These are phyloP conservation scores for Coenobita brevimanus DNA, from an alignment of 1,140 invertebrate genomes.

Conservation along the genomic window DNA sequence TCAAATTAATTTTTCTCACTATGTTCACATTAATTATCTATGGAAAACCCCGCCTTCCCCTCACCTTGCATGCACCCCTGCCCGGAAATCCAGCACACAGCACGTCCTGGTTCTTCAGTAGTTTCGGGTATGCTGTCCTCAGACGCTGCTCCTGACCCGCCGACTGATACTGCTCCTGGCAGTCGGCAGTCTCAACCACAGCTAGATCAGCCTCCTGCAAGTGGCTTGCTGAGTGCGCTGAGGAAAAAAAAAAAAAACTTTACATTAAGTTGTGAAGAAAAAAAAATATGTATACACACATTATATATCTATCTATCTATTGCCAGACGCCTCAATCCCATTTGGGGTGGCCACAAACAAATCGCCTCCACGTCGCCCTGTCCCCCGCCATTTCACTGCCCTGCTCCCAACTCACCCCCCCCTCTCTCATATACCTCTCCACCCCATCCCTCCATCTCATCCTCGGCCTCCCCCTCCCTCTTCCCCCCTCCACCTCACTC, in stretches of 20 bases:
- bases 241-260: not conserved
- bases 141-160: not conserved
- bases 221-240: not conserved
- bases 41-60: too few species aligned
- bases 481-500: not conserved
- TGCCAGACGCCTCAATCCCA: too few species aligned
- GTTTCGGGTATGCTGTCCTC: not conserved
- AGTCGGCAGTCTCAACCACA: not conserved
- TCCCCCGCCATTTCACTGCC: too few species aligned
- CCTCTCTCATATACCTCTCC: too few species aligned
- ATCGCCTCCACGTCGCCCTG: too few species aligned
- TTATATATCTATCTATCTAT: too few species aligned
- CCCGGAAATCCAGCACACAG: not conserved
- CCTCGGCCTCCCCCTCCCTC: too few species aligned
- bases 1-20: too few species aligned
- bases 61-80: not conserved
- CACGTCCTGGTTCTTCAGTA: not conserved
- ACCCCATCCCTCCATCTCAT: too few species aligned
- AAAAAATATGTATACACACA: not conserved
- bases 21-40: too few species aligned
- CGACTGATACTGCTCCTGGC: not conserved
- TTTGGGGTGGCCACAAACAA: too few species aligned
- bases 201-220: not conserved
- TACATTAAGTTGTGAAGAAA: not conserved
- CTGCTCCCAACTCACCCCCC: too few species aligned